Base-by-base conservation (phyloP, 1,140 invertebrate genomes). In the Drosophila sucinea region DNA sequence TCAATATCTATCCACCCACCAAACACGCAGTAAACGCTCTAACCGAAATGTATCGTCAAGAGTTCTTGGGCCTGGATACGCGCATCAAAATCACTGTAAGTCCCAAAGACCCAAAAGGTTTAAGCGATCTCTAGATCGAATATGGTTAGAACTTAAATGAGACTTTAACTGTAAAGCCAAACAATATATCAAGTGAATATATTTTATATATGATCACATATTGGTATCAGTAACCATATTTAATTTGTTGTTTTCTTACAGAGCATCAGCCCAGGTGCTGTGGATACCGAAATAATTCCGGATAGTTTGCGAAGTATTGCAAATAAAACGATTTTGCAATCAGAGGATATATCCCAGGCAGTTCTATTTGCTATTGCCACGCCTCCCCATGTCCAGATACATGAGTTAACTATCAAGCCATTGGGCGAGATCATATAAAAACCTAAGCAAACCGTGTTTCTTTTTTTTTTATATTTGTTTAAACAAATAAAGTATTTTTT, bases 21-120 rank as follows among this genome's bases (percentile, higher is more conserved):
- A 97, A 97, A 92, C 94, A 94, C 91, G 96, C 95, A 1, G 92
- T 96, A 0, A 95, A 94, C 1, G 95, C 94, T 0, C 92, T 97
- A 63, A 93, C 94, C 0, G 93, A 95, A 65, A 93, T 94, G 0
- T 90, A 96, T 11, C 91, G 94, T 55, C 93, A 94, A 44, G 96
- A 97, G 89, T 92, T 97, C 25, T 84, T 92, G 0, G 84, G 92
- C 1, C 79, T 93, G 23, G 93, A 94, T 2, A 93, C 93, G n/a
- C 93, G 93, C 60, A 95, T 96, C 64, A 95, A 95, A 91, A 93
- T 96, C 3, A 95, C 95, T 68, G 95, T 96, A 92, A 93, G 93
- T 90, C 54, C 0, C 1, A 3, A 17, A 11, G 17, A 17, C 17
- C 17, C 17, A 17, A 17, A 17, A 17, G 17, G 17, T 17, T 17